These are phyloP conservation scores for Drosophila kuntzei DNA, from an alignment of 2,888 invertebrate genomes.

Conservation along the genomic window DNA sequence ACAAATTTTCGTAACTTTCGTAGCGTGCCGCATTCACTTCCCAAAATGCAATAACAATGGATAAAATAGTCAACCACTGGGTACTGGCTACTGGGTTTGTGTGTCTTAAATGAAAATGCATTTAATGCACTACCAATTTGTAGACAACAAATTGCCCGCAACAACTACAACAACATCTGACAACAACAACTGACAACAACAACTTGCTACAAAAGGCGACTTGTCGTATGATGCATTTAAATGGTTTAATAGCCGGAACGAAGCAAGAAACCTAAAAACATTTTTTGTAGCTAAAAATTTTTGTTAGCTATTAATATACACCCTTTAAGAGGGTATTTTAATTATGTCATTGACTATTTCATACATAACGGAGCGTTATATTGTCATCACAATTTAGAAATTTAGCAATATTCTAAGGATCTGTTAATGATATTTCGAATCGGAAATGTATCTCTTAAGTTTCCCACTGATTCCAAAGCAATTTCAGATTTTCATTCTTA, in stretches of 20 bases:
- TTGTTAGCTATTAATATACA: conserved; percentile 5
- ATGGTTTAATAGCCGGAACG: conserved; percentile 67
- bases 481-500: too few relatives aligned
- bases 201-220: conserved; percentile 15
- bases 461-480: too few relatives aligned
- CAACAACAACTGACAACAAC: conserved; percentile 12
- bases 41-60: conserved; percentile 33
- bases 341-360: neutral
- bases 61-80: conserved; percentile 11
- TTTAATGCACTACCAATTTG: conserved; percentile 48
- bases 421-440: too few relatives aligned
- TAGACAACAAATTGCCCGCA: conserved; percentile 41
- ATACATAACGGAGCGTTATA: too few relatives aligned
- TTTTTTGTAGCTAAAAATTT: conserved; percentile 13
- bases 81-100: conserved; percentile 47
- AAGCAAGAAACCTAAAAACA: conserved; percentile 39
- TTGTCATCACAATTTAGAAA: too few relatives aligned
- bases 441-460: too few relatives aligned
- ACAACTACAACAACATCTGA: conserved; percentile 26
- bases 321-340: conserved; percentile 1
- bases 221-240: conserved; percentile 56
- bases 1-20: conserved; percentile 29
- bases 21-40: conserved; percentile 41
- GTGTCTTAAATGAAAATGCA: conserved; percentile 50
- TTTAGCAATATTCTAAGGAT: too few relatives aligned